Percentiles rank a stretch among this genome's conserved stretches.
Conservation (phyloP, 2,113 vertebrate species). For the Syngnathus scovelli region DNA sequence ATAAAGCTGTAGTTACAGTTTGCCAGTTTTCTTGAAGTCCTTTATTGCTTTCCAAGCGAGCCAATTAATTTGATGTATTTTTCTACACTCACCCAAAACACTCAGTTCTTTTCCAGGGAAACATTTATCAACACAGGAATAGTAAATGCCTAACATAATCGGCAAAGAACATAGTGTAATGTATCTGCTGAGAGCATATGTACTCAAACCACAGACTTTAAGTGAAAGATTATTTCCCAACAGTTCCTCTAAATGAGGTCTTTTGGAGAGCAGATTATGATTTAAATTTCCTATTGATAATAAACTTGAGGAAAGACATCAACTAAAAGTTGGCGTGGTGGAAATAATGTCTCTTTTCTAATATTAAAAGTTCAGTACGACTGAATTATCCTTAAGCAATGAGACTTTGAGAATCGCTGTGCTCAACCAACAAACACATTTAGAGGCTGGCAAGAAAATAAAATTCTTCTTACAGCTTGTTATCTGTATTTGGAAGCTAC, state of each 20-base stretch:
- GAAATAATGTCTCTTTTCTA: no score
- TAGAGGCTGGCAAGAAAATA: no score
- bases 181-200: not conserved
- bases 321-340: no score
- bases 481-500: no score
- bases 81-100: not conserved
- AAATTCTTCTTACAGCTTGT: no score
- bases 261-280: not conserved
- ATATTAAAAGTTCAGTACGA: no score
- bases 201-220: conserved; percentile 1
- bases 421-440: no score
- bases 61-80: not conserved
- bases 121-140: not conserved
- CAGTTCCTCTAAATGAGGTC: not conserved
- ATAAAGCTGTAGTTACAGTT: not conserved
- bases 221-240: not conserved
- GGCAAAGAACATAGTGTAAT: not conserved
- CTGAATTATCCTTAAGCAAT: no score
- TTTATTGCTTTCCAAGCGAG: not conserved
- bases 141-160: not conserved
- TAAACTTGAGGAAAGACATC: not conserved
- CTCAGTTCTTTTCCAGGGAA: not conserved
- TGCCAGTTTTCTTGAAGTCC: not conserved
- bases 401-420: no score
- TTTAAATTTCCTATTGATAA: not conserved